These are phyloP conservation scores for Tipula helvola DNA, from an alignment of 2,888 invertebrate species.

Conservation along the genomic window DNA sequence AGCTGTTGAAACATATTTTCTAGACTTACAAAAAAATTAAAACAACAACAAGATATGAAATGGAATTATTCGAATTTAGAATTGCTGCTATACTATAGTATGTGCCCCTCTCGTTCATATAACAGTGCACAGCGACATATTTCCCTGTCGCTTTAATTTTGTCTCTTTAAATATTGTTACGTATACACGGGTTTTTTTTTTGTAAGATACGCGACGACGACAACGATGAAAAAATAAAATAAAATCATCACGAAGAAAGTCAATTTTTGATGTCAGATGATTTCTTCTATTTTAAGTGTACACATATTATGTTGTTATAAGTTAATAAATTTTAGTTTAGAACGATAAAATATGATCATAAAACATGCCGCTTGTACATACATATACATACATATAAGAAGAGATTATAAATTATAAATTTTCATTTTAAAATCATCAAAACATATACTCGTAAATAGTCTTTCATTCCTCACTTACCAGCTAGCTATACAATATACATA, in stretches of 20 bases:
- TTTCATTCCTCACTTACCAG: neutral
- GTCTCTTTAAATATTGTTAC: neutral
- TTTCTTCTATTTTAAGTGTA: neutral
- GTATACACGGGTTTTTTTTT: neutral
- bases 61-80: neutral
- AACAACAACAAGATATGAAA: neutral
- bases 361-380: neutral
- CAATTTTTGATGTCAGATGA: neutral
- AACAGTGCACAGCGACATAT: neutral
- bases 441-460: neutral
- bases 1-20: neutral
- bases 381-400: neutral
- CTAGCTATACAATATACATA: no score
- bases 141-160: neutral
- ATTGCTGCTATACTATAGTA: neutral
- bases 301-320: neutral
- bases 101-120: neutral
- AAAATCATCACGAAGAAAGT: neutral
- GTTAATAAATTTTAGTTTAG: neutral
- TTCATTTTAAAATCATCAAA: neutral
- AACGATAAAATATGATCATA: neutral
- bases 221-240: neutral
- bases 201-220: neutral
- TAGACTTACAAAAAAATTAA: neutral
- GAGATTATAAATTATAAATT: neutral